Evolutionary conservation across 1,140 invertebrate genomes (phyloP), one percentile per base, ranked within the genome.

Genomic region (Lasioglossum baleicum): DNA sequence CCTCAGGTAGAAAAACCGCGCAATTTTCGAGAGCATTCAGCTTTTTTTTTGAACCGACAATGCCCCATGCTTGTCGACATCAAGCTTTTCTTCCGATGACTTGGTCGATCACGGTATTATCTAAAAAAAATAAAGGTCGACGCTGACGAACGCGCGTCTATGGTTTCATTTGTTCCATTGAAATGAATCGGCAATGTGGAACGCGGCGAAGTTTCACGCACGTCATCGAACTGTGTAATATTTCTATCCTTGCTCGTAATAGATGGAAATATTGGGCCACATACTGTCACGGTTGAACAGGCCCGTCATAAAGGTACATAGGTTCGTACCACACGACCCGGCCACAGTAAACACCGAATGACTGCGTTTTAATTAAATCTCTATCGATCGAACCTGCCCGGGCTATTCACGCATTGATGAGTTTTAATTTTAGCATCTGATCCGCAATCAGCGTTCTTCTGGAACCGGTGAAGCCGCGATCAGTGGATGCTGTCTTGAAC

Each of bases 321-420:
- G 68, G 81, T 81, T 35, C 74, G 73, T 35, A 4, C 15, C 51
- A 63, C 63, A 42, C 72, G 58, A 63, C 58, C 48, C 75, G 70
- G 68, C 58, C 56, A 76, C 56, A 44, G 73, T 81, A 83, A 83
- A 77, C 81, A 81, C 8, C 81, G 73, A 81, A 40, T 83, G 73
- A 75, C 67, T 74, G 66, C 61, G 69, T 87, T 87, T 87, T 87
- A 87, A 87, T 87, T 87, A 87, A 87, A 87, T 81, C 72, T 75
- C 65, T 67, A 86, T 86, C 63, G 70, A 87, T 86, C 63, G 70
- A 58, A 63, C 71, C 76, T 77, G 35, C 48, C 40, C 31, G 51
- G 31, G 2, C 74, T 35, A 58, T 86, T 83, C 78, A 87, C 77
- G 83, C 81, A 65, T 79, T 83, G 66, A 35, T 78, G 73, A 76